Evolutionary conservation across 2,797 vertebrate genomes (phyloP), one percentile per base, ranked within the genome.

Genomic region (Periparus ater): DNA sequence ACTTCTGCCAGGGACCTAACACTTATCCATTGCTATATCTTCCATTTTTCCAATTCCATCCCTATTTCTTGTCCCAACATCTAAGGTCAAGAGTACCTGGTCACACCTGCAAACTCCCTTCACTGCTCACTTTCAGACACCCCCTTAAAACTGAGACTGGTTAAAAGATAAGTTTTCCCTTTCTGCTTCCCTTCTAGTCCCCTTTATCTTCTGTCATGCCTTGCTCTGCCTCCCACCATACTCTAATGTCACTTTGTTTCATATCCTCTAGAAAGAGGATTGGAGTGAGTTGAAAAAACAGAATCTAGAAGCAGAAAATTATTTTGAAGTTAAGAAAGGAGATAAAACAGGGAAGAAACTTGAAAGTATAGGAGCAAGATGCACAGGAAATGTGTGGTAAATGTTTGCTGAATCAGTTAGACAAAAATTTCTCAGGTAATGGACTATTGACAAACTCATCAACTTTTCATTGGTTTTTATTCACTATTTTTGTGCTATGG

Each of bases 381-480:
- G 6, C 21, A 76, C 5, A 70, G 80, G 29, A 91, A 27, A 75
- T 55, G 62, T 70, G 21, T 38, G 21, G 30, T 19, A 70, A 85
- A 62, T 81, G 53, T 76, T 91, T 71, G 23, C 55, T 77, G 63
- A 85, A 83, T 42, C 32, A 32, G 38, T 72, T 68, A 70, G 66
- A 77, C 29, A 88, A 80, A 77, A 51, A 72, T 54, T 95, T 89
- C 44, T 55, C 17, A 50, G 25, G 32, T 72, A 78, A 81, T 84
- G 25, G 57, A 60, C 50, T 95, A 77, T 72, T 89, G 85, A 88
- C 77, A 91, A 86, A 88, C 26, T 90, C 68, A 81, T 88, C 62
- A 79, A 38, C 16, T 73, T 34, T 83, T 74, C 13, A 9, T 57
- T 84, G 16, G 6, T 65, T 91, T 81, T 92, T 93, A 77, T 91